Percentiles rank a stretch among this genome's conserved stretches.
phyloP scores from a whole-genome alignment of 2,113 vertebrate genomes.

The Channa argus region DNA sequence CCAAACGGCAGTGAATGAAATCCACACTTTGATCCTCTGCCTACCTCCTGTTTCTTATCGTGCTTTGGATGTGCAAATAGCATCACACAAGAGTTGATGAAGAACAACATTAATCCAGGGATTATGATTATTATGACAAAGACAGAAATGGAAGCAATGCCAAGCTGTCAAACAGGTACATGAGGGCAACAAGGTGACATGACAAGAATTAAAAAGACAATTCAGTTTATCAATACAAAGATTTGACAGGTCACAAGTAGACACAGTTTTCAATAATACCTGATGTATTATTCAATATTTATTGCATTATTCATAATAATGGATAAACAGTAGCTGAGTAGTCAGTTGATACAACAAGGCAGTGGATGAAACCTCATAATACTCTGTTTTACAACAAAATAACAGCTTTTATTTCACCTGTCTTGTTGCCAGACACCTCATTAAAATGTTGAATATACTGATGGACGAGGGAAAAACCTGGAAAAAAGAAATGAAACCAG shows the following conservation, averaged over 20 bases:
- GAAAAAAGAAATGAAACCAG: constrained; percentile 5
- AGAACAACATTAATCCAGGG: constrained; percentile 45
- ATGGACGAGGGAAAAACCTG: constrained; percentile 76
- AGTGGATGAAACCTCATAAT: neutral
- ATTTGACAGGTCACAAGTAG: constrained; percentile 15
- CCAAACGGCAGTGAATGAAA: constrained; percentile 20
- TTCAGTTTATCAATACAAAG: constrained; percentile 28
- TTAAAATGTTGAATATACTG: constrained; percentile 80
- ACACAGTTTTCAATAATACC: constrained; percentile 46
- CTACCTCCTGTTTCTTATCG: constrained; percentile 20
- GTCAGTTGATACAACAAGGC: neutral
- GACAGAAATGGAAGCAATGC: constrained; percentile 24
- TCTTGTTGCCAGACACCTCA: constrained; percentile 75
- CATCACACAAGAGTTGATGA: constrained; percentile 37
- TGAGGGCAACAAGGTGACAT: constrained; percentile 9
- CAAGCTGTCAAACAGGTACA: constrained; percentile 2
- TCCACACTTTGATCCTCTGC: constrained; percentile 9
- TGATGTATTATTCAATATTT: constrained; percentile 41
- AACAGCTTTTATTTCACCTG: constrained; percentile 60
- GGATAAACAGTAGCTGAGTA: neutral
- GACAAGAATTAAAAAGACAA: constrained; percentile 17
- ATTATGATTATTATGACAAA: constrained; percentile 49
- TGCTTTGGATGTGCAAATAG: constrained; percentile 33
- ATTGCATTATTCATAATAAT: constrained; percentile 42
- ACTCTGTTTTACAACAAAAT: neutral